These are phyloP conservation scores for Oscheius sp. DNA, from an alignment of 2,888 invertebrate genomes.

Conservation along the genomic window DNA sequence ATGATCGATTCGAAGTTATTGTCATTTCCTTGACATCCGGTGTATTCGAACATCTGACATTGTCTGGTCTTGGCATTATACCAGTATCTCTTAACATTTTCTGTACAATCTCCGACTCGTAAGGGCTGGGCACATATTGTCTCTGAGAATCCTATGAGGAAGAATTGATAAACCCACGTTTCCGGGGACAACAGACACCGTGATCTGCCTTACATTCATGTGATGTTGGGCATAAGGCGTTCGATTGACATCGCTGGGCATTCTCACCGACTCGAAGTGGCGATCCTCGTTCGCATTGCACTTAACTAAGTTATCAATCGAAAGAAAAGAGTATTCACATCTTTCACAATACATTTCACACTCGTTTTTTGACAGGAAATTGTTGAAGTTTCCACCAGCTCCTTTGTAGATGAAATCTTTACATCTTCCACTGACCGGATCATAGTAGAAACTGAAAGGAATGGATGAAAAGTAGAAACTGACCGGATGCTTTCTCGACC, in stretches of 20 bases:
- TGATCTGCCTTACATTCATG: conserved; percentile 62
- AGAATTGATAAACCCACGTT: conserved; percentile 40
- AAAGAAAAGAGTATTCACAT: no score
- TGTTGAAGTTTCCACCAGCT: conserved; percentile 63
- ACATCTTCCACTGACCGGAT: conserved; percentile 48
- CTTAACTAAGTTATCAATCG: no score
- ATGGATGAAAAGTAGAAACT: background rate
- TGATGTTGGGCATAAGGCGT: conserved; percentile 56
- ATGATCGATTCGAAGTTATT: conserved; percentile 60
- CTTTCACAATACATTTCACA: conserved; percentile 60
- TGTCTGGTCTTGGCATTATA: conserved; percentile 59
- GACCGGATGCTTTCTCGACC: conserved; percentile 51
- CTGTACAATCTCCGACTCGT: conserved; percentile 59
- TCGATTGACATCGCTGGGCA: conserved; percentile 56
- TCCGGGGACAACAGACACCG: conserved; percentile 62
- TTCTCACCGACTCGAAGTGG: conserved; percentile 58
- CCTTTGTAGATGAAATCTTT: conserved; percentile 56
- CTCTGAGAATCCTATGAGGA: conserved; percentile 38
- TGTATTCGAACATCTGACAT: conserved; percentile 63
- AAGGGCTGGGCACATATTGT: conserved; percentile 62
- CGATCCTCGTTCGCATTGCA: conserved; percentile 60
- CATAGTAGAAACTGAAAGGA: conserved; percentile 52
- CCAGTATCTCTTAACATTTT: conserved; percentile 56
- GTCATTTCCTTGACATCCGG: conserved; percentile 56
- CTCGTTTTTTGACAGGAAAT: conserved; percentile 58